These are phyloP conservation scores for Scalopus aquaticus DNA, from an alignment of 2,113 vertebrate species.

Conservation along the genomic window DNA sequence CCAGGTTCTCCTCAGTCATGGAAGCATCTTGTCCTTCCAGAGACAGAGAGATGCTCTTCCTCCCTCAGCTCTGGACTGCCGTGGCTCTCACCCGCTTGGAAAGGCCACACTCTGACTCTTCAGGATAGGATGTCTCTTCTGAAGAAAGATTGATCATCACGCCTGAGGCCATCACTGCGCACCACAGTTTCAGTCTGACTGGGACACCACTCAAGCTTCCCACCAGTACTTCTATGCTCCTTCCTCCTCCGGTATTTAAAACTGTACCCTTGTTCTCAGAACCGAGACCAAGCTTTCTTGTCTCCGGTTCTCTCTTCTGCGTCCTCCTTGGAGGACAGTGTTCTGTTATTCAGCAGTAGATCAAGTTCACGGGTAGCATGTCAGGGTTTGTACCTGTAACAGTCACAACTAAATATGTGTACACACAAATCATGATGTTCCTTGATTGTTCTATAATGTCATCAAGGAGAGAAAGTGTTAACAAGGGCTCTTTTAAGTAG, in stretches of 20 bases:
- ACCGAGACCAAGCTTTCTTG: neutral
- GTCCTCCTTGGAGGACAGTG: neutral
- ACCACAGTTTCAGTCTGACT: neutral
- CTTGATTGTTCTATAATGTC: neutral
- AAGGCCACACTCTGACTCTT: neutral
- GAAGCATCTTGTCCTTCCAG: neutral
- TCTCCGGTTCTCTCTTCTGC: neutral
- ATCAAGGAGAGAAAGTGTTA: neutral
- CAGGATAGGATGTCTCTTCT: neutral
- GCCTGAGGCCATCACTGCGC: neutral
- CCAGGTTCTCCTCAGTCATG: neutral
- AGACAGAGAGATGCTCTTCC: neutral
- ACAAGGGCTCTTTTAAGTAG: neutral
- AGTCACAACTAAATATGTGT: neutral
- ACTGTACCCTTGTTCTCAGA: neutral
- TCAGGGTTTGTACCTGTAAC: neutral
- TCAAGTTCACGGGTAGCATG: neutral
- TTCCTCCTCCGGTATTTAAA: neutral
- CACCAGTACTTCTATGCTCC: neutral
- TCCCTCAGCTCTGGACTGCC: neutral
- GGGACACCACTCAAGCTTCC: neutral
- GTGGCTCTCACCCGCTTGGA: neutral
- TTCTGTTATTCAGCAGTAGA: neutral
- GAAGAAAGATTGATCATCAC: neutral
- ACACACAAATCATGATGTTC: neutral